Conservation (phyloP, 2,888 invertebrate species). For the Unio pictorum region DNA sequence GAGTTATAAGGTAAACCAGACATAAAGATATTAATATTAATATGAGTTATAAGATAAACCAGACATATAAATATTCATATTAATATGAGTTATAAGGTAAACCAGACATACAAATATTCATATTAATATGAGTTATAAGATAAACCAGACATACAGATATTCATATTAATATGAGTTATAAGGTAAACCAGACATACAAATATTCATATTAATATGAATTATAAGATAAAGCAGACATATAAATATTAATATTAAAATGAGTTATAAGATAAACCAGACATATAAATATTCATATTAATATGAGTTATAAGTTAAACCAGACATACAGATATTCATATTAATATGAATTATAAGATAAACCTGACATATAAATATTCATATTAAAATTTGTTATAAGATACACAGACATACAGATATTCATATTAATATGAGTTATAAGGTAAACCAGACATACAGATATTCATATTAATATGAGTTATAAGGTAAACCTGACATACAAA, state of each 20-base stretch:
- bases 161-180: background rate
- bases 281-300: background rate
- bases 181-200: background rate
- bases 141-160: background rate
- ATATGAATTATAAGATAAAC: background rate
- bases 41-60: background rate
- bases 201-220: background rate
- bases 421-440: background rate
- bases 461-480: background rate
- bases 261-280: background rate
- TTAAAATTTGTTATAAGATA: background rate
- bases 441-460: background rate
- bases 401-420: too few species aligned
- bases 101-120: background rate
- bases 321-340: too few species aligned
- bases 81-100: too few species aligned
- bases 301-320: too few species aligned
- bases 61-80: background rate
- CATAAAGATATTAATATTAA: background rate
- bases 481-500: too few species aligned
- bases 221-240: too few species aligned
- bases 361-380: background rate
- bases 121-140: background rate
- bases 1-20: background rate
- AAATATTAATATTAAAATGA: too few species aligned